phyloP scores from a whole-genome alignment of 2,888 invertebrate genomes.

The Diloba caeruleocephala region DNA sequence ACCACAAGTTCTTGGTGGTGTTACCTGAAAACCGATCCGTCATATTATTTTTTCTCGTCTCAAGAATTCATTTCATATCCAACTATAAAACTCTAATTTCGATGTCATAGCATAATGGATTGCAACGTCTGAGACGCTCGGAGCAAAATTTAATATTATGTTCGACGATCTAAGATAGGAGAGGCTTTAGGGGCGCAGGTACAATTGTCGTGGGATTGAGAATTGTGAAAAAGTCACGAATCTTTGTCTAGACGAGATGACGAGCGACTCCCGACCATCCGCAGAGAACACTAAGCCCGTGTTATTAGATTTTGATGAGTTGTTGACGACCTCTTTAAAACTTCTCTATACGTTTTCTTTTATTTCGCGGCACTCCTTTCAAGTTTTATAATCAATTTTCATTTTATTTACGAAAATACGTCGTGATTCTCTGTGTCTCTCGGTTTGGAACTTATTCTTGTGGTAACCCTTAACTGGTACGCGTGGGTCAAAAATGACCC shows the following conservation, averaged over 20 bases:
- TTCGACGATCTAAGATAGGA: conserved; percentile 70
- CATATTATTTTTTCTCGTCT: conserved; percentile 51
- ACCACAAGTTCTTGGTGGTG: conserved; percentile 14
- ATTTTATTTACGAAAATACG: conserved; percentile 39
- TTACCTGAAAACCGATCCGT: conserved; percentile 41
- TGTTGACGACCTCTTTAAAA: conserved; percentile 73
- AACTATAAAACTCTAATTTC: conserved; percentile 77
- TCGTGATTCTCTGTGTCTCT: conserved; percentile 18
- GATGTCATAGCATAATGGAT: conserved; percentile 79
- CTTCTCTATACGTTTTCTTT: conserved; percentile 56
- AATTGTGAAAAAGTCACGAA: conserved; percentile 85
- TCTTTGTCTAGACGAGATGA: conserved; percentile 83
- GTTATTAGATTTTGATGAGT: conserved; percentile 82
- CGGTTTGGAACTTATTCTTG: conserved; percentile 20
- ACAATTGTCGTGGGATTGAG: conserved; percentile 81
- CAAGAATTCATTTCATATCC: conserved; percentile 66
- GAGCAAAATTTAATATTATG: conserved; percentile 83
- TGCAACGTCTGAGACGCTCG: conserved; percentile 67
- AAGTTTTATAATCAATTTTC: conserved; percentile 56
- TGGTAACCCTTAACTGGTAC: no score
- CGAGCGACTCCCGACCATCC: conserved; percentile 34
- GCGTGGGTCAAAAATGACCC: no score
- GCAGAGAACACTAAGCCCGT: conserved; percentile 65
- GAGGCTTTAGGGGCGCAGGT: conserved; percentile 53
- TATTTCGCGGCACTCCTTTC: conserved; percentile 34